These are phyloP conservation scores for Alviniconcha marisindica DNA, from an alignment of 1,140 invertebrate species.

Conservation along the genomic window DNA sequence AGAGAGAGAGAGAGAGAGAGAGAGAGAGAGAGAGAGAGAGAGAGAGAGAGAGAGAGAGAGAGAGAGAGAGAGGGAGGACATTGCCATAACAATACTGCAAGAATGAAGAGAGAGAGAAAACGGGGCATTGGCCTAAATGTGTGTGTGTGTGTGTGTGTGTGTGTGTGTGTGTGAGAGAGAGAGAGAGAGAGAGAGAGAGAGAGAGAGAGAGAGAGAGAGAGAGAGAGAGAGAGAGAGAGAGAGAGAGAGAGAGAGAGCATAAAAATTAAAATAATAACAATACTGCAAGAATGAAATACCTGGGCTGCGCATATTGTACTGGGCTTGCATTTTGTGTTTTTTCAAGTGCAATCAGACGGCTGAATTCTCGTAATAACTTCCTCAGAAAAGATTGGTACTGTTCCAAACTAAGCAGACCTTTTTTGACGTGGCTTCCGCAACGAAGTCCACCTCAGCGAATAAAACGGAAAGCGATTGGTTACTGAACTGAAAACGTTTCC, in stretches of 20 bases:
- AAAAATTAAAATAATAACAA: no score
- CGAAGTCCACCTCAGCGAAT: constrained; percentile 11
- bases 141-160: no score
- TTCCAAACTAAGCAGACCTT: no score
- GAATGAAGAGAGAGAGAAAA: no score
- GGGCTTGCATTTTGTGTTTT: constrained; percentile 60
- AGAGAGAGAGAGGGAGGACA: not conserved
- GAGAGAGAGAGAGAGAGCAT: not conserved
- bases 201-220: not conserved
- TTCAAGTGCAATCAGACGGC: no score
- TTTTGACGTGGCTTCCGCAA: constrained; percentile 29
- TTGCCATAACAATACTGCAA: not conserved
- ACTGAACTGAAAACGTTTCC: not conserved
- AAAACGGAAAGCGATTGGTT: constrained; percentile 5
- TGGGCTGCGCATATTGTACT: constrained; percentile 76
- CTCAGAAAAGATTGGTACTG: no score
- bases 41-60: not conserved
- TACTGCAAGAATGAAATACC: constrained; percentile 73
- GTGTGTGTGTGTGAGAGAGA: no score
- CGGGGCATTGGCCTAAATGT: no score
- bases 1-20: not conserved
- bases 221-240: constrained; percentile 17
- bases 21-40: not conserved
- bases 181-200: no score
- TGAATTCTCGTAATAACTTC: no score